These are phyloP conservation scores for Otocyon megalotis DNA, from an alignment of 2,113 vertebrate genomes.

Conservation along the genomic window DNA sequence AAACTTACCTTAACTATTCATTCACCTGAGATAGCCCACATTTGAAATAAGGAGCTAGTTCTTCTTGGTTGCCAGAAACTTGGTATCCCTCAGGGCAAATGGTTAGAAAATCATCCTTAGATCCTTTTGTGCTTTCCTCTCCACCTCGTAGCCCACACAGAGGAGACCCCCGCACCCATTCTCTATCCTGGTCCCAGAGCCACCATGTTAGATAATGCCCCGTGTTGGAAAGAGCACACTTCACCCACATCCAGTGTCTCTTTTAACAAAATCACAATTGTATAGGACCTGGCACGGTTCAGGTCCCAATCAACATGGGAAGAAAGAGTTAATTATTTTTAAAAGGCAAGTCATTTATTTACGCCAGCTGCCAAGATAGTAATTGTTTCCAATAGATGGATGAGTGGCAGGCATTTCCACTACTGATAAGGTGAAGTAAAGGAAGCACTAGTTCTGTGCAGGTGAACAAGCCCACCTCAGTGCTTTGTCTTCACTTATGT, in stretches of 20 bases:
- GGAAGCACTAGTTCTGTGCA: neutral
- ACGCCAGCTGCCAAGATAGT: neutral
- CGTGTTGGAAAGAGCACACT: neutral
- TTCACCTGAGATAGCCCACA: conserved; percentile 60
- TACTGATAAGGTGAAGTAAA: neutral
- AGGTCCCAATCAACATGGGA: neutral
- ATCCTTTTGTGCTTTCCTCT: neutral
- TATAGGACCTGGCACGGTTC: neutral
- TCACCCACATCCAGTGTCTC: neutral
- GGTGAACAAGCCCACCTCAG: neutral
- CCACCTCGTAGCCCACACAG: neutral
- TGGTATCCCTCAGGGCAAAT: neutral
- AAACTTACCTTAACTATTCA: conserved; percentile 70
- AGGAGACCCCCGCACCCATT: neutral
- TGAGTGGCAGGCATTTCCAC: neutral
- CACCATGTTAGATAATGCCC: neutral
- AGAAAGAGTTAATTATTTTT: conserved; percentile 5
- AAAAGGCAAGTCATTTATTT: conserved; percentile 25
- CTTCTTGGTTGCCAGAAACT: neutral
- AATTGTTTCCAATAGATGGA: neutral
- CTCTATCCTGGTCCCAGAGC: neutral
- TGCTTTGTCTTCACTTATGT: neutral
- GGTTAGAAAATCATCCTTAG: neutral
- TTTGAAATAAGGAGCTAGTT: conserved; percentile 65
- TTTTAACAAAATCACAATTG: neutral